phyloP scores from a whole-genome alignment of 2,113 vertebrate genomes.

The Lathamus discolor region DNA sequence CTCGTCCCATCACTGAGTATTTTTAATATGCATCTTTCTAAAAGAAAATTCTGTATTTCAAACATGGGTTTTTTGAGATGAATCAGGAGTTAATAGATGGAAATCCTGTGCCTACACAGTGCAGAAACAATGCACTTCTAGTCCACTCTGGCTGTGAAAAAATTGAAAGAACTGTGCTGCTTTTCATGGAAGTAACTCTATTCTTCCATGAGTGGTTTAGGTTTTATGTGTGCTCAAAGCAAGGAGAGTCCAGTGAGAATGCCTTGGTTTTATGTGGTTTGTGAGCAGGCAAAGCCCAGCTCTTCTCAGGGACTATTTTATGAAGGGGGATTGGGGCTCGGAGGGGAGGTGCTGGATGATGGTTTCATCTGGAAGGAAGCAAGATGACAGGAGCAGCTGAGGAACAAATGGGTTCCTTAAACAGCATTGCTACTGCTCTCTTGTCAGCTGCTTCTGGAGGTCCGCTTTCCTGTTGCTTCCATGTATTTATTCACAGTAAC shows the following conservation, averaged over 20 bases:
- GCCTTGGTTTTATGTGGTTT: background rate
- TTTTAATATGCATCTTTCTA: background rate
- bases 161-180: background rate
- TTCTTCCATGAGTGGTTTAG: background rate
- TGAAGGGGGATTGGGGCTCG: background rate
- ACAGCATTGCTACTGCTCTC: background rate
- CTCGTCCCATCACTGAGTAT: background rate
- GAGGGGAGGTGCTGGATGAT: background rate
- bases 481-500: background rate
- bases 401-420: background rate
- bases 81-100: background rate
- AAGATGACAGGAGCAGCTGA: background rate
- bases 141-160: background rate
- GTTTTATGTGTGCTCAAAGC: background rate
- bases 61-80: background rate
- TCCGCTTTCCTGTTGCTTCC: background rate
- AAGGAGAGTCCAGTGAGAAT: background rate
- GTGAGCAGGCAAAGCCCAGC: background rate
- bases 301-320: background rate
- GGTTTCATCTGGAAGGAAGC: background rate
- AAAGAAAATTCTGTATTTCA: background rate
- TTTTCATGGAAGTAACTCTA: background rate
- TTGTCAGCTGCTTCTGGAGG: background rate
- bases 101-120: background rate
- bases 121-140: background rate